Base-by-base conservation (phyloP, 2,113 vertebrate genomes). In the Eidolon helvum region DNA sequence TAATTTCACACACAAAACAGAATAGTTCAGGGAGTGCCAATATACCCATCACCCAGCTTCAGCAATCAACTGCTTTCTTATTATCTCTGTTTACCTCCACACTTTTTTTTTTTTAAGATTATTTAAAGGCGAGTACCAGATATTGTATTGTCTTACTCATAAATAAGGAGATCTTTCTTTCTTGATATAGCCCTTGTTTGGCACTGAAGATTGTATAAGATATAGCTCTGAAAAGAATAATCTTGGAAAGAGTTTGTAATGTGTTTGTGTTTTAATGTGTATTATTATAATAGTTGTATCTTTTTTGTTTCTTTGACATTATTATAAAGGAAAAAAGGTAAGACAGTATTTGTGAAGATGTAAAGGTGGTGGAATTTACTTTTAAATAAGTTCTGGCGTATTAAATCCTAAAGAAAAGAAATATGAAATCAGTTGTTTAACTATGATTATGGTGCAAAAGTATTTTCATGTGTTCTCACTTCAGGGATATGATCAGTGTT, bases 71-170 rank as follows among this genome's bases (percentile, higher is more conserved):
- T 93, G 74, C 69, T 33, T 48, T 94, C 50, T 74, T 80, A 21
- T 75, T 35, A 1, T 74, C 26, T 55, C 26, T 55, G 4, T 61
- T 93, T 92, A 10, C 24, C 45, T 69, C n/a, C 19, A n/a, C 11
- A 10, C 35, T 69, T 79, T 38, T 71, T 38, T 16, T 38, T 16
- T 2, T 59, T 6, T 10, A 40, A 38, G 61, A 22, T 22, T 69
- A 61, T 53, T 91, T 98, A 63, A 89, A 86, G 86, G 61, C 33
- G 61, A 93, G 19, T 50, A 59, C 43, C 22, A 69, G 50, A 83
- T 38, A 45, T 50, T 10, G 9, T 74, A 63, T 95, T 86, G 40
- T 84, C 91, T 87, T 55, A 48, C 45, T 90, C 82, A 38, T 69
- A 74, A 79, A 28, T 65, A 87, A 38, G 65, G 77, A 86, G 19